Conservation (phyloP, 2,888 invertebrate genomes). For the Oegoconia quadripuncta region DNA sequence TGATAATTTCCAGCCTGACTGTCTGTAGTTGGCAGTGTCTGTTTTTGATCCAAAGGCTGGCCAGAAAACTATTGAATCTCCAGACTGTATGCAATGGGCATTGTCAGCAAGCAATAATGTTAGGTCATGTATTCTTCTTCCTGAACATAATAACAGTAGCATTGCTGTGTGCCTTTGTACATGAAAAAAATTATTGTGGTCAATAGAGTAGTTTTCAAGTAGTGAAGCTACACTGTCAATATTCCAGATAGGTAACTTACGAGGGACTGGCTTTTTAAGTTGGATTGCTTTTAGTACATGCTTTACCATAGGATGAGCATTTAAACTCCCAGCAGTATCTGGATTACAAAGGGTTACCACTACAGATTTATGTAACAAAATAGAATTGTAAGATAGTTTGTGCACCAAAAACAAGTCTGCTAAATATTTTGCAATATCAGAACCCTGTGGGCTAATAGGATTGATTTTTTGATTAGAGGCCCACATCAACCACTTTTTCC, state of each 20-base stretch:
- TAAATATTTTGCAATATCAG: constrained; percentile 15
- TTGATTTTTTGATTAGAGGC: background rate
- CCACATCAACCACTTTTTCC: constrained; percentile 18
- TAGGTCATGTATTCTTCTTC: constrained; percentile 19
- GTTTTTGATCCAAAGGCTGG: constrained; percentile 20
- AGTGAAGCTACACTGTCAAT: constrained; percentile 5
- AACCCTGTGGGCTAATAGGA: background rate
- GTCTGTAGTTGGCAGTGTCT: constrained; percentile 14
- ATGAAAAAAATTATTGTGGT: constrained; percentile 8
- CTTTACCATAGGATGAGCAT: constrained; percentile 20
- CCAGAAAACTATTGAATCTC: constrained; percentile 15
- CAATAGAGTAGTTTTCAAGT: background rate
- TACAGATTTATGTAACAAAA: constrained; percentile 20
- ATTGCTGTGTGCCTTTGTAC: constrained; percentile 1
- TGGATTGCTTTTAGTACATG: constrained; percentile 21
- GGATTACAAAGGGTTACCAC: constrained; percentile 18
- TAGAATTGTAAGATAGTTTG: constrained; percentile 16
- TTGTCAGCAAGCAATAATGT: constrained; percentile 6
- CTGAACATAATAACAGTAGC: constrained; percentile 13
- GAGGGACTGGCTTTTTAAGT: background rate
- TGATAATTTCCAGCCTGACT: constrained; percentile 20
- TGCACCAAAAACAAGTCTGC: constrained; percentile 14
- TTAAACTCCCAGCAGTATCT: constrained; percentile 7
- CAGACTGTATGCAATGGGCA: background rate
- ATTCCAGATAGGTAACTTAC: constrained; percentile 22